Percentiles rank a stretch among this genome's conserved stretches.
Evolutionary conservation across 2,888 invertebrate genomes (phyloP).

Genomic region (Meloe dianella): DNA sequence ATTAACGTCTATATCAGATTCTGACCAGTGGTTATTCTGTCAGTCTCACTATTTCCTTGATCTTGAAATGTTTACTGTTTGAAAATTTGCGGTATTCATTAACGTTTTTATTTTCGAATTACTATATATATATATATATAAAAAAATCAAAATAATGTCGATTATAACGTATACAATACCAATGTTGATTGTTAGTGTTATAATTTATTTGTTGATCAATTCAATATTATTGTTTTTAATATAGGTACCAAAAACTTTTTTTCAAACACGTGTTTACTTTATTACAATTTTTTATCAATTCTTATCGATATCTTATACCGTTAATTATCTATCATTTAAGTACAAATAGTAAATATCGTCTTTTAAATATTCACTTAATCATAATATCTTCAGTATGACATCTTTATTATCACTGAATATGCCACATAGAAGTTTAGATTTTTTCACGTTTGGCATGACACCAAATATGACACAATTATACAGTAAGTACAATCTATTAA

Average conservation of each 20-base stretch:
- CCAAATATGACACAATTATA: constrained; percentile 39
- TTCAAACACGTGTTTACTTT: constrained; percentile 22
- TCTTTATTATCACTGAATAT: constrained; percentile 50
- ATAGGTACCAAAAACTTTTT: constrained; percentile 33
- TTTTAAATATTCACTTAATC: constrained; percentile 56
- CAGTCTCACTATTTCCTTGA: constrained; percentile 43
- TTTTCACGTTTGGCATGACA: constrained; percentile 41
- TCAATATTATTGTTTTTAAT: constrained; percentile 45
- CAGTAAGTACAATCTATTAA: constrained; percentile 40
- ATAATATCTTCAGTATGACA: constrained; percentile 53
- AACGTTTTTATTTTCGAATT: no score
- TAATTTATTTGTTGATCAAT: constrained; percentile 50
- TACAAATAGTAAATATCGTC: constrained; percentile 56
- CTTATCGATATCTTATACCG: constrained; percentile 43
- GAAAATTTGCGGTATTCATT: constrained; percentile 28
- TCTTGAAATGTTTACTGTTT: constrained; percentile 29
- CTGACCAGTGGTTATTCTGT: constrained; percentile 56
- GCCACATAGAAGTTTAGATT: constrained; percentile 49
- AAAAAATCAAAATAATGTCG: constrained; percentile 23
- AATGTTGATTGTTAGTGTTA: constrained; percentile 47
- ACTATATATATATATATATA: no score
- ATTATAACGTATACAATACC: constrained; percentile 42
- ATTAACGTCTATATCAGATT: constrained; percentile 57
- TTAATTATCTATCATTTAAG: constrained; percentile 55
- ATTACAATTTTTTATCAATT: constrained; percentile 19